Evolutionary conservation across 2,113 vertebrate species (phyloP).

Genomic region (Pseudorasbora parva): DNA sequence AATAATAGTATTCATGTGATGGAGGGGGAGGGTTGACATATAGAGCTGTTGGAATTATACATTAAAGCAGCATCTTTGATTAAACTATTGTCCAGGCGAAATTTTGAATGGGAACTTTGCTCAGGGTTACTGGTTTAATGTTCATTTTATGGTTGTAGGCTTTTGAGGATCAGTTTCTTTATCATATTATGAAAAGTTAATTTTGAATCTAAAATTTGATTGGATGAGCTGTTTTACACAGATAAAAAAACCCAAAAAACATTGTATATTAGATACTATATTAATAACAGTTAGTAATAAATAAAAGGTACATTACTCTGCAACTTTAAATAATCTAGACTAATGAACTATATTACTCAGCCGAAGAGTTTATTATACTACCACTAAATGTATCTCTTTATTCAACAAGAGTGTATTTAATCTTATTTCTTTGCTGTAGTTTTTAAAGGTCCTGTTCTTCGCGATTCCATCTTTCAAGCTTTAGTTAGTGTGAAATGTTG

Average conservation of each 20-base stretch:
- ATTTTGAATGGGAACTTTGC: neutral
- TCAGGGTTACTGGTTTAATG: neutral
- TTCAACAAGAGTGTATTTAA: neutral
- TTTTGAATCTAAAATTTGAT: neutral
- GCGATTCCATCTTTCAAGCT: too few species aligned
- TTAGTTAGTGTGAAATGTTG: too few species aligned
- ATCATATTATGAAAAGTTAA: neutral
- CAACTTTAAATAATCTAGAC: neutral
- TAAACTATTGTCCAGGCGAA: neutral
- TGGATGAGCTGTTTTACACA: neutral
- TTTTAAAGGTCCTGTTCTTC: too few species aligned
- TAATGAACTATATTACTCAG: neutral
- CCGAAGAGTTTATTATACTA: neutral
- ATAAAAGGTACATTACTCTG: too few species aligned
- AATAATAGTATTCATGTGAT: slow-evolving; percentile 52
- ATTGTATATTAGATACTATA: neutral
- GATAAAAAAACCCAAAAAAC: neutral
- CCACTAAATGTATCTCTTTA: neutral
- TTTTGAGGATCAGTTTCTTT: slow-evolving; percentile 28
- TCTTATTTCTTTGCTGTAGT: neutral
- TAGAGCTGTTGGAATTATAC: slow-evolving; percentile 36
- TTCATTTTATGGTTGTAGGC: neutral
- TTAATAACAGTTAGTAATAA: neutral
- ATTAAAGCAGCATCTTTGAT: slow-evolving; percentile 62
- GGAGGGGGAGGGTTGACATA: slow-evolving; percentile 25